Evolutionary conservation across 2,113 vertebrate species (phyloP).

Genomic region (Sterna hirundo): DNA sequence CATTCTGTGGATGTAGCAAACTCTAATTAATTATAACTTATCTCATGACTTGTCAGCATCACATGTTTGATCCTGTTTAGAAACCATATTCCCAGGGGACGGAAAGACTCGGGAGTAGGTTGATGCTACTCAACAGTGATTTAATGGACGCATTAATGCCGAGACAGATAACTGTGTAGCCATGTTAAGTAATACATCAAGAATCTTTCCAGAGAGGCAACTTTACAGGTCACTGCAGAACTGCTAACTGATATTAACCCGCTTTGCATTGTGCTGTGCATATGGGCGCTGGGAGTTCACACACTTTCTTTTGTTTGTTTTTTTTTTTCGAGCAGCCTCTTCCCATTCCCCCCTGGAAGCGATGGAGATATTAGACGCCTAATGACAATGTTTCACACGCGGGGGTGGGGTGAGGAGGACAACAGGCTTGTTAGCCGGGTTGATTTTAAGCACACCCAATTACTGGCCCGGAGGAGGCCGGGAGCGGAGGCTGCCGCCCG

Average conservation of each 20-base stretch:
- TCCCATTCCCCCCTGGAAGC: conserved; percentile 43
- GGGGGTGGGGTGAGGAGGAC: conserved; percentile 59
- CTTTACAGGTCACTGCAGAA: conserved; percentile 44
- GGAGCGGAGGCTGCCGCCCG: conserved; percentile 13
- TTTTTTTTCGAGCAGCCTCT: conserved; percentile 28
- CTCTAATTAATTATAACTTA: conserved; percentile 66
- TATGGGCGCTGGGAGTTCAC: conserved; percentile 7
- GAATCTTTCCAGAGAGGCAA: conserved; percentile 60
- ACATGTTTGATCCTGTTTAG: conserved; percentile 60
- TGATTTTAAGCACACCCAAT: conserved; percentile 41
- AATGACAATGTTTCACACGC: conserved; percentile 66
- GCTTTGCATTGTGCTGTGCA: not conserved
- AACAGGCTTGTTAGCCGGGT: conserved; percentile 35
- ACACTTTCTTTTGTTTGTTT: not conserved
- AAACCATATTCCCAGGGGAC: conserved; percentile 67
- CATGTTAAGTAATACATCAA: conserved; percentile 60
- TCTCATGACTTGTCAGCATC: conserved; percentile 62
- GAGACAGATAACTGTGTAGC: conserved; percentile 32
- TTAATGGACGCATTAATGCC: conserved; percentile 66
- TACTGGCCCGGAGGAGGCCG: conserved; percentile 11
- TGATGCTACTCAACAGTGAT: conserved; percentile 52
- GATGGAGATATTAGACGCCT: conserved; percentile 60
- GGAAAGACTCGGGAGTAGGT: conserved; percentile 41
- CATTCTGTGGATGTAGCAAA: conserved; percentile 52
- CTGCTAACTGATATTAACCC: conserved; percentile 36